Base-by-base conservation (phyloP, 2,797 vertebrate species). In the Rhodeus uyekii region DNA sequence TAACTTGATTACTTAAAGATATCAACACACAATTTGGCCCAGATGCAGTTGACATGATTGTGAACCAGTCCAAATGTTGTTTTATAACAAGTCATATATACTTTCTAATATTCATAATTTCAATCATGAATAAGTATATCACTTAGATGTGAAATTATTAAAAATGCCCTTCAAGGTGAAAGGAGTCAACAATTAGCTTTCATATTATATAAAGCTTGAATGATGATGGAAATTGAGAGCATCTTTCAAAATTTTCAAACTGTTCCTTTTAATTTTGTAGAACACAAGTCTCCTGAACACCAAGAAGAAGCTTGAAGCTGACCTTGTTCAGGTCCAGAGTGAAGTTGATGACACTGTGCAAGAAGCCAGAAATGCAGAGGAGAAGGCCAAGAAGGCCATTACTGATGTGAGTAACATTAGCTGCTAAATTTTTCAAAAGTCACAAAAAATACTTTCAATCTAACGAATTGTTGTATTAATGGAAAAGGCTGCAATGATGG, bases 401-500 rank as follows among this genome's bases (percentile, higher is more conserved):
- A 68, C 38, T 68, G 65, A 68, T 68, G 65, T 68, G 77, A 90
- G 95, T 5, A 46, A 46, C 14, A 18, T 0, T 22, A 65, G 63
- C 9, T n/a, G 19, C 2, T 34, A 65, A 65, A 65, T 14, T 10
- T 58, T n/a, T 4, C n/a, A 38, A 9, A 38, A 13, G 4, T 6
- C 18, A 38, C 63, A 13, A 10, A 38, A 65, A 65, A 38, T 65
- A 0, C n/a, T n/a, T n/a, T 38, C 1, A 1, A 12, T 38, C 36
- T n/a, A 65, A 38, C n/a, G 1, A 6, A 2, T 48, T 32, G 32
- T 1, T 71, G 14, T 73, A 14, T 55, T 19, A 24, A 67, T 60
- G 27, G 18, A 67, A 97, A 67, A 72, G 96, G 96, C 96, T 0
- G 95, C 96, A 88, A 95, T 95, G 96, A 97, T 97, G 96, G 96